A percentile compares a stretch with the other conserved stretches of the same genome.
phyloP scores from a whole-genome alignment of 1,140 invertebrate genomes.

The Ceratosolen fusciceps region DNA sequence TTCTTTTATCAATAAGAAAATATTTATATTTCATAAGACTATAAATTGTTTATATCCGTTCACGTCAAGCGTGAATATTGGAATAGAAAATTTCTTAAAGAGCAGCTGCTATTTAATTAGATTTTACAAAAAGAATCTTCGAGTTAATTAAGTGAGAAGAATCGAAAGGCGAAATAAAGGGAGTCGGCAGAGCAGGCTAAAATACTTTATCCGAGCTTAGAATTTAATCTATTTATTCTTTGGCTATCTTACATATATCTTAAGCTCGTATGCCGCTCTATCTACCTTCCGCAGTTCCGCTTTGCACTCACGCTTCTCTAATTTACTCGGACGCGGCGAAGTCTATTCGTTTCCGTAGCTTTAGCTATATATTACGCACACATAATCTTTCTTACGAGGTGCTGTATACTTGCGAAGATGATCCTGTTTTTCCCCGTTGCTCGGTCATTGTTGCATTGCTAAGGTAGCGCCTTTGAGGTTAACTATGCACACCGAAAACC shows the following conservation, averaged over 20 bases:
- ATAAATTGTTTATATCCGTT: no score
- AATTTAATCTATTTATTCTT: no score
- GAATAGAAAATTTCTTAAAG: no score
- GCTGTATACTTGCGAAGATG: neutral
- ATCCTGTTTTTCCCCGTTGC: neutral
- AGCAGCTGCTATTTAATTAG: neutral
- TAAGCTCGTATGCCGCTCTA: neutral
- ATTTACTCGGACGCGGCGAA: neutral
- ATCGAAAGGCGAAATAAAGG: neutral
- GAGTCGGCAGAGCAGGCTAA: neutral
- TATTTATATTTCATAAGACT: no score
- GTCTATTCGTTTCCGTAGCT: neutral
- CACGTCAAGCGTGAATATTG: no score
- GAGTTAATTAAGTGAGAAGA: neutral
- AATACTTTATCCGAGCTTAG: neutral
- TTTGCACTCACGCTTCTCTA: neutral
- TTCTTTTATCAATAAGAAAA: no score
- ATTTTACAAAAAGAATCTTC: neutral
- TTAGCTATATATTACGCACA: neutral
- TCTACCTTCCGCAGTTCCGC: neutral
- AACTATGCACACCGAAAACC: neutral
- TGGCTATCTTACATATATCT: neutral
- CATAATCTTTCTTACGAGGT: conserved; percentile 34
- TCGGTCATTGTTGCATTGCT: neutral
- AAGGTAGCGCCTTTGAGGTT: neutral